A percentile compares a stretch with the other conserved stretches of the same genome.
phyloP scores from a whole-genome alignment of 2,113 vertebrate genomes.

The Stercorarius parasiticus region DNA sequence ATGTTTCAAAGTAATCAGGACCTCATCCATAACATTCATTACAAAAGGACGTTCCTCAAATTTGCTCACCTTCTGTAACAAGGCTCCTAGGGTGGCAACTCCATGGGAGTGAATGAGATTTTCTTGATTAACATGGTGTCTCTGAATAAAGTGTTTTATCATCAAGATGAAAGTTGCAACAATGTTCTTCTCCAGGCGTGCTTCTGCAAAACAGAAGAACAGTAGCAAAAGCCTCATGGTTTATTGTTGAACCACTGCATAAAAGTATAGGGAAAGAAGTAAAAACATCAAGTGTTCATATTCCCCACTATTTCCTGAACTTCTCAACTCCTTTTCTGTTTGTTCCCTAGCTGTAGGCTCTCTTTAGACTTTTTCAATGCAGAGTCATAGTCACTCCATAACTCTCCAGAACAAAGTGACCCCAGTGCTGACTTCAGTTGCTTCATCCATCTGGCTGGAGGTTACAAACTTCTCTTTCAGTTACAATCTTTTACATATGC shows the following conservation, averaged over 20 bases:
- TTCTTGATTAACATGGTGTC: constrained; percentile 93
- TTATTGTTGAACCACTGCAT: background rate
- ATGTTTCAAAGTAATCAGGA: background rate
- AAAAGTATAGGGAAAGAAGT: background rate
- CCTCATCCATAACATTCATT: background rate
- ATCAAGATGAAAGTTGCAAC: constrained; percentile 92
- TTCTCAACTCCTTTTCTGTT: background rate
- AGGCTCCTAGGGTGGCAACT: constrained; percentile 84
- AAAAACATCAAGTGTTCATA: background rate
- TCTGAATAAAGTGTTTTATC: constrained; percentile 94
- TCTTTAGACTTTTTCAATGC: background rate
- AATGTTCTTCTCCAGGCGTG: constrained; percentile 92
- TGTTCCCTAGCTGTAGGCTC: background rate
- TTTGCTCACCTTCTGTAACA: constrained; percentile 89
- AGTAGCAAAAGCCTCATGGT: background rate
- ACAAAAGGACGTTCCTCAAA: background rate
- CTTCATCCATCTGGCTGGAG: background rate
- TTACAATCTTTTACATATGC: background rate
- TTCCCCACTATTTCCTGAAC: background rate
- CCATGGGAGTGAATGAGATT: constrained; percentile 88
- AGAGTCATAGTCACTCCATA: background rate
- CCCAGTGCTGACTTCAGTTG: background rate
- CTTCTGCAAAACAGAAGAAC: constrained; percentile 79
- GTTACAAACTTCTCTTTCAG: background rate
- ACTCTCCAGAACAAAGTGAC: background rate